Evolutionary conservation across 2,888 invertebrate genomes (phyloP).

Genomic region (Lasioglossum lativentre): DNA sequence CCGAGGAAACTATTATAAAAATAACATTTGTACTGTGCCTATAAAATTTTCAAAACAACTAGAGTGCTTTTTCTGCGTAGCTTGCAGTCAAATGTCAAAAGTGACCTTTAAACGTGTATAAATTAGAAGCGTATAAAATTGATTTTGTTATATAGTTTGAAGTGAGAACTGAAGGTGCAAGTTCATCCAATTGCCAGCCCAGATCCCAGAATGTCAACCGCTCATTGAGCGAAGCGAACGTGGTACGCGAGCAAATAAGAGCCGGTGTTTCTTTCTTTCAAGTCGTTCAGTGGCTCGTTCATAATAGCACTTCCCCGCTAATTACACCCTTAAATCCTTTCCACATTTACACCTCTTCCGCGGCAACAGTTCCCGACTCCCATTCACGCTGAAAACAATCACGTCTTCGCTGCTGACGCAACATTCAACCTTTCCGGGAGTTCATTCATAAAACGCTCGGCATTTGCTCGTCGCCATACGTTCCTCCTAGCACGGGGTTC

Average conservation of each 20-base stretch:
- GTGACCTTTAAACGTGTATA: background rate
- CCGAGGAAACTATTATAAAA: background rate
- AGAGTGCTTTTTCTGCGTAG: background rate
- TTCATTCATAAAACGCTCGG: constrained; percentile 2
- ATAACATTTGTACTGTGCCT: background rate
- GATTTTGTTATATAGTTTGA: background rate
- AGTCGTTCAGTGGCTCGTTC: constrained; percentile 60
- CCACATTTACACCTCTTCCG: constrained; percentile 52
- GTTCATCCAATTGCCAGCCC: background rate
- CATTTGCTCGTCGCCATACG: background rate
- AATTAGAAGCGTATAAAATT: background rate
- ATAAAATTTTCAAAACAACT: background rate
- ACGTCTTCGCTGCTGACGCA: constrained; percentile 5
- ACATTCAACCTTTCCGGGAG: constrained; percentile 1
- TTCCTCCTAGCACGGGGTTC: background rate
- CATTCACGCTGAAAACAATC: constrained; percentile 34
- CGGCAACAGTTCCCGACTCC: constrained; percentile 21
- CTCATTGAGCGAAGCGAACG: constrained; percentile 8
- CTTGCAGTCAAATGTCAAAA: background rate
- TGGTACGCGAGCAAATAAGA: constrained; percentile 39
- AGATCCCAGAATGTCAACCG: background rate
- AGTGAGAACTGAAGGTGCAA: background rate
- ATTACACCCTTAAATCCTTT: constrained; percentile 59
- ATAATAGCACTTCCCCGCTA: constrained; percentile 52
- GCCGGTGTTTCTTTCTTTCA: constrained; percentile 54